Percentiles rank a stretch among this genome's conserved stretches.
These are phyloP conservation scores for Zophobas atratus DNA, from an alignment of 1,140 invertebrate species.

Conservation along the genomic window DNA sequence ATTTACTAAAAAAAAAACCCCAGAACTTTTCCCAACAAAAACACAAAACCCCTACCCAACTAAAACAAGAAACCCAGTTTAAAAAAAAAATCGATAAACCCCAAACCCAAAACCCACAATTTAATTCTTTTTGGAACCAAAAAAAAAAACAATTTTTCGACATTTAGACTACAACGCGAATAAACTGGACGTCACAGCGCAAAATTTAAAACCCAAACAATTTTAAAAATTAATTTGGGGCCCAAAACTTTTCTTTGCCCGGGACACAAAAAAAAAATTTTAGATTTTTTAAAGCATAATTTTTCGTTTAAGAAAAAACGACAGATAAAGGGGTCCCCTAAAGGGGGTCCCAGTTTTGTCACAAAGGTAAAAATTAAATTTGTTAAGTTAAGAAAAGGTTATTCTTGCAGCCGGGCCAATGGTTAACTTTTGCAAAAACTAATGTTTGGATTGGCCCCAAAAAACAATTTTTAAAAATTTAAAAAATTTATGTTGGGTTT, in stretches of 20 bases:
- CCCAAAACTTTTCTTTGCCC: conserved; percentile 46
- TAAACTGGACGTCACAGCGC: conserved; percentile 16
- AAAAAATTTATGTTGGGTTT: conserved; percentile 64
- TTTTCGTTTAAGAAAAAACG: conserved; percentile 75
- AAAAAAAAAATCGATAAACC: conserved; percentile 30
- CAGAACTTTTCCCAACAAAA: conserved; percentile 62
- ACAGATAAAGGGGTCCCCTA: conserved; percentile 76
- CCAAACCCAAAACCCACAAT: conserved; percentile 64
- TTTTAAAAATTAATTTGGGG: conserved; percentile 35
- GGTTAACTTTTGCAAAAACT: conserved; percentile 71
- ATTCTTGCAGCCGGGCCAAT: conserved; percentile 70
- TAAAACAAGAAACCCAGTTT: conserved; percentile 20
- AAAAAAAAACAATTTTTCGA: conserved; percentile 71
- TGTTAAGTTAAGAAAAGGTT: conserved; percentile 67
- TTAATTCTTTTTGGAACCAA: conserved; percentile 73
- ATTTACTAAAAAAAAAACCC: conserved; percentile 75
- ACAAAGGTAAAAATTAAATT: conserved; percentile 60
- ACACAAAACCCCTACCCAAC: neutral
- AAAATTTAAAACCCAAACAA: conserved; percentile 35
- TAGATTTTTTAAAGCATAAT: conserved; percentile 67
- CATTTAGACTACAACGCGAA: conserved; percentile 64
- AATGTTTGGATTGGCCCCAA: conserved; percentile 76
- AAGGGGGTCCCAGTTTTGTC: conserved; percentile 71
- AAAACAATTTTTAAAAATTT: conserved; percentile 66
- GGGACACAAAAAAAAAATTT: conserved; percentile 70